Evolutionary conservation across 2,113 vertebrate genomes (phyloP).

Genomic region (Paratilapia polleni): DNA sequence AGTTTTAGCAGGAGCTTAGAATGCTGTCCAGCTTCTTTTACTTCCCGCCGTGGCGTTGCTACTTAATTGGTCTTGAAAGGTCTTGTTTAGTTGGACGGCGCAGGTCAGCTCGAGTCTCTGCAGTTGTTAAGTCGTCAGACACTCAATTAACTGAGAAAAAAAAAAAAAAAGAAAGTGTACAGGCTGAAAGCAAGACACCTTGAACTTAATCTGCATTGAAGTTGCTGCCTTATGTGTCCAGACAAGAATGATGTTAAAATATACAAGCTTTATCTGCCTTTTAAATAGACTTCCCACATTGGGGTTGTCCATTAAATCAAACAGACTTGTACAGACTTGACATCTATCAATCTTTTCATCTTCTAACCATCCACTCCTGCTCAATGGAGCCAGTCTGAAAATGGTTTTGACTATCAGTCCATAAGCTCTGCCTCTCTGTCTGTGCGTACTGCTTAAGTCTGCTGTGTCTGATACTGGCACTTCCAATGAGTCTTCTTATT

Average conservation of each 20-base stretch:
- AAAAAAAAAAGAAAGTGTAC: not conserved
- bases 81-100: constrained; percentile 28
- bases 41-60: constrained; percentile 32
- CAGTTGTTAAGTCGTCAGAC: constrained; percentile 50
- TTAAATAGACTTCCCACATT: not conserved
- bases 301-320: not conserved
- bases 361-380: not conserved
- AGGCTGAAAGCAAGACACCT: constrained; percentile 11
- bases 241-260: not conserved
- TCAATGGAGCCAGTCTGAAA: not conserved
- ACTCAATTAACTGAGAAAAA: constrained; percentile 48
- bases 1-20: constrained; percentile 28
- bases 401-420: not conserved
- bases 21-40: constrained; percentile 18
- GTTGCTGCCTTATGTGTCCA: not conserved
- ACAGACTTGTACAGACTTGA: not conserved
- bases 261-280: not conserved
- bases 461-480: not conserved
- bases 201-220: constrained; percentile 10
- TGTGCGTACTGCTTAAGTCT: not conserved
- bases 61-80: constrained; percentile 70
- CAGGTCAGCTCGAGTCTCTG: constrained; percentile 53
- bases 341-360: not conserved
- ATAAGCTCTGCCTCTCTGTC: not conserved
- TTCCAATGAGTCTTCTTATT: constrained; percentile 7